Conservation (phyloP, 2,113 vertebrate genomes). For the Saccopteryx bilineata region DNA sequence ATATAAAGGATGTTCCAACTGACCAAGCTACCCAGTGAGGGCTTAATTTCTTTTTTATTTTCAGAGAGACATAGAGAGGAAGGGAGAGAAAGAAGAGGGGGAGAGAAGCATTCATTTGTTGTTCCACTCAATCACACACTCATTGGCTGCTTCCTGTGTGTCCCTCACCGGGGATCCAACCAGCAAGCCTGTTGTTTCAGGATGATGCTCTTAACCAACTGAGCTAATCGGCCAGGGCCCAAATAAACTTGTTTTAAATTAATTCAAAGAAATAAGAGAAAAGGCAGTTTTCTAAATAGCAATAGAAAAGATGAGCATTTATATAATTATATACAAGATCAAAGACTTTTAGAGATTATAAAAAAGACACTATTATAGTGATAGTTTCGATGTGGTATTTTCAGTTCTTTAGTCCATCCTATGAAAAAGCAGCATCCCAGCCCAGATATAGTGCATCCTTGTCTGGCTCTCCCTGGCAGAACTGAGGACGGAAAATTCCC, state of each 20-base stretch:
- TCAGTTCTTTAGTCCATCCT: neutral
- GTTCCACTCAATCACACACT: too few relatives aligned
- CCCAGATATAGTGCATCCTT: neutral
- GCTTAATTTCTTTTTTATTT: too few relatives aligned
- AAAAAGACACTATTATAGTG: neutral
- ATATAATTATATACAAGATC: neutral
- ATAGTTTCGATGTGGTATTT: neutral
- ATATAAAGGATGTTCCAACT: neutral
- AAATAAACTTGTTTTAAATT: slow-evolving; percentile 38
- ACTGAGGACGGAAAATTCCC: neutral
- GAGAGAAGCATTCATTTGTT: too few relatives aligned
- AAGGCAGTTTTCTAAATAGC: neutral
- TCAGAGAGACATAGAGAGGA: too few relatives aligned
- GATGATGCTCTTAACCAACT: too few relatives aligned
- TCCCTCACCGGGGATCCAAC: too few relatives aligned
- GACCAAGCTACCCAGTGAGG: too few relatives aligned
- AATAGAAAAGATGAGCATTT: slow-evolving; percentile 10
- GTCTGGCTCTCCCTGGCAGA: neutral
- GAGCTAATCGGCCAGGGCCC: too few relatives aligned
- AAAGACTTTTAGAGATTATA: neutral
- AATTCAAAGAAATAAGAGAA: slow-evolving; percentile 38
- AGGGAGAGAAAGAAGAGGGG: too few relatives aligned
- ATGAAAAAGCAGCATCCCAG: neutral
- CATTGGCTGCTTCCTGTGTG: too few relatives aligned
- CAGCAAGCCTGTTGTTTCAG: too few relatives aligned